Conservation (phyloP, 2,888 invertebrate species). For the Athetis lepigone region DNA sequence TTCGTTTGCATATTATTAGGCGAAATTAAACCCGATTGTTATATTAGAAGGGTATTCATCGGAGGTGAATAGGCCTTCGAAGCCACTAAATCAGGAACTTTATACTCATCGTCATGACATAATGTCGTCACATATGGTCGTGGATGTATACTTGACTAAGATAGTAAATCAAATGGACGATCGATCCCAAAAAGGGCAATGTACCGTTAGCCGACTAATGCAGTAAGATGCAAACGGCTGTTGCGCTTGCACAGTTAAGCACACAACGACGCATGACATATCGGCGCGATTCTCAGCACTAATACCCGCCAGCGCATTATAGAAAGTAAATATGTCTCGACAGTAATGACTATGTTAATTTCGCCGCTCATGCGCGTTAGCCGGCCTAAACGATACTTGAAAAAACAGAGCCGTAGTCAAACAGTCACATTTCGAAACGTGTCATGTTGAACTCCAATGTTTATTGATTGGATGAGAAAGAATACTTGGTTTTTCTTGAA, state of each 20-base stretch:
- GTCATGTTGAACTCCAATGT: slow-evolving; percentile 5
- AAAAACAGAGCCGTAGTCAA: slow-evolving; percentile 57
- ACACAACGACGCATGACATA: slow-evolving; percentile 72
- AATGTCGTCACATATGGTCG: slow-evolving; percentile 57
- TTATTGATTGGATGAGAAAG: slow-evolving; percentile 2
- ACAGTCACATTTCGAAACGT: slow-evolving; percentile 46
- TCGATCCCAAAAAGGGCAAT: slow-evolving; percentile 77
- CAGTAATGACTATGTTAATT: slow-evolving; percentile 74
- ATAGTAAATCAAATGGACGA: slow-evolving; percentile 72
- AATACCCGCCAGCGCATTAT: slow-evolving; percentile 67
- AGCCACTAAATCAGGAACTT: slow-evolving; percentile 40
- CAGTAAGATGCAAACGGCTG: slow-evolving; percentile 79
- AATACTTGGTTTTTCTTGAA: neutral
- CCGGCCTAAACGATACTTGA: slow-evolving; percentile 63
- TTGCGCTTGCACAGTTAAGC: slow-evolving; percentile 72
- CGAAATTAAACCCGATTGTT: slow-evolving; percentile 51
- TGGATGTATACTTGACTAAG: slow-evolving; percentile 58
- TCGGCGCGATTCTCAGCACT: slow-evolving; percentile 68
- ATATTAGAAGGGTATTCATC: slow-evolving; percentile 35
- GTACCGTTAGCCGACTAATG: slow-evolving; percentile 79
- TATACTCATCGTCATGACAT: slow-evolving; percentile 39
- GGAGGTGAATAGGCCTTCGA: slow-evolving; percentile 26
- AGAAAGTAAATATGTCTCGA: slow-evolving; percentile 72
- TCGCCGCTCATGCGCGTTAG: slow-evolving; percentile 60
- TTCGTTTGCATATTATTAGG: slow-evolving; percentile 54